A percentile compares a stretch with the other conserved stretches of the same genome.
These are phyloP conservation scores for Drosophila villosipedis DNA, from an alignment of 2,888 invertebrate species.

Conservation along the genomic window DNA sequence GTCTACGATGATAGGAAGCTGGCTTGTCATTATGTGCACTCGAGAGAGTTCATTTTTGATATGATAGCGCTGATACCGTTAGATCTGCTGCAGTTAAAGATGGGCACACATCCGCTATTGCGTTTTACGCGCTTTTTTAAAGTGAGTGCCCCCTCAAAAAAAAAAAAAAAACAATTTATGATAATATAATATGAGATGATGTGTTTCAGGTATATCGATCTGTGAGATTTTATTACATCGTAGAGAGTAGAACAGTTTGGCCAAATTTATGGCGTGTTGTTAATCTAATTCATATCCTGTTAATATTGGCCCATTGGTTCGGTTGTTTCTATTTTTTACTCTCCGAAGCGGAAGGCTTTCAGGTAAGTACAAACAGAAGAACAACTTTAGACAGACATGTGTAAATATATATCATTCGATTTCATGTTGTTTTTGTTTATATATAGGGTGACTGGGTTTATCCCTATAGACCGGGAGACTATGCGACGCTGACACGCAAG, in stretches of 20 bases:
- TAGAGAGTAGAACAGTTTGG: slow-evolving; percentile 97
- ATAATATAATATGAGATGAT: background rate
- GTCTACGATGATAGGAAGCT: slow-evolving; percentile 96
- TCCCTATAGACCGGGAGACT: slow-evolving; percentile 94
- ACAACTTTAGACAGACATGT: background rate
- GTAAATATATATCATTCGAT: too few species aligned
- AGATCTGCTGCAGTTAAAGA: slow-evolving; percentile 93
- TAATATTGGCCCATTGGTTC: slow-evolving; percentile 98
- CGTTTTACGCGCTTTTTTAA: slow-evolving; percentile 95
- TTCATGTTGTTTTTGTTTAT: too few species aligned
- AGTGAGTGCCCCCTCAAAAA: slow-evolving; percentile 85
- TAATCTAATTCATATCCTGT: slow-evolving; percentile 96
- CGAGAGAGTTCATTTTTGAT: slow-evolving; percentile 94
- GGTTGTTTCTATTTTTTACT: slow-evolving; percentile 98
- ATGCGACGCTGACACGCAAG: slow-evolving; percentile 95
- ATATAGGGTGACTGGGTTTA: slow-evolving; percentile 94
- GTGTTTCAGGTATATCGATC: slow-evolving; percentile 92
- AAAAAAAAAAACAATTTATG: background rate
- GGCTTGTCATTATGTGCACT: slow-evolving; percentile 94
- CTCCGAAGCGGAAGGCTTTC: slow-evolving; percentile 95
- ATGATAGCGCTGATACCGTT: slow-evolving; percentile 92
- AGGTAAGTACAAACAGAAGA: slow-evolving; percentile 85
- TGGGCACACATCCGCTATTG: slow-evolving; percentile 93
- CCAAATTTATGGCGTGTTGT: slow-evolving; percentile 98
- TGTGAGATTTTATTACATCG: slow-evolving; percentile 97